Conservation (phyloP, 2,888 invertebrate genomes). For the Drosophila ezoana region DNA sequence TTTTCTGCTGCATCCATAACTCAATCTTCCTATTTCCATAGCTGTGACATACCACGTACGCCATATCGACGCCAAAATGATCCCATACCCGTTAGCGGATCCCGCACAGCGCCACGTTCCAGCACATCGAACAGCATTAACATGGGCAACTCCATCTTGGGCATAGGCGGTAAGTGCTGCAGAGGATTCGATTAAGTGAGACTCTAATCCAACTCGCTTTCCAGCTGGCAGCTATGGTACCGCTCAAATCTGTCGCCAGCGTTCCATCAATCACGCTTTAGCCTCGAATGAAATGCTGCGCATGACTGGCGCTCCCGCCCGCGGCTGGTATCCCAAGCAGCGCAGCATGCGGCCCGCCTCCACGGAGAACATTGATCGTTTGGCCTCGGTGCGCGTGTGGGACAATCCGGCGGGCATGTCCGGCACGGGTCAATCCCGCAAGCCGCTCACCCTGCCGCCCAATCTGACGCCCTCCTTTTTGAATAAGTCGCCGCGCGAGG, state of each 20-base stretch:
- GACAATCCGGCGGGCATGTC: constrained; percentile 83
- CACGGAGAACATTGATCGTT: constrained; percentile 93
- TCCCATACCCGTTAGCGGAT: constrained; percentile 82
- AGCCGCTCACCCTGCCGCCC: constrained; percentile 94
- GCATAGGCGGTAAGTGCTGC: constrained; percentile 77
- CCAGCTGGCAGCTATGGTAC: constrained; percentile 75
- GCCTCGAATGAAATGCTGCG: constrained; percentile 92
- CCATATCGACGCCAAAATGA: constrained; percentile 88
- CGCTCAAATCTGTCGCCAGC: constrained; percentile 85
- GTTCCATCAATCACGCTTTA: constrained; percentile 86
- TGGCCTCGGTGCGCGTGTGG: constrained; percentile 87
- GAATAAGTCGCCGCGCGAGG: constrained; percentile 94
- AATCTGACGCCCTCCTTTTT: constrained; percentile 95
- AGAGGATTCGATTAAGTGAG: too few relatives aligned
- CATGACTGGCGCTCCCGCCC: constrained; percentile 91
- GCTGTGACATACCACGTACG: constrained; percentile 92
- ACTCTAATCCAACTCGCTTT: not conserved
- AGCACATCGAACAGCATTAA: constrained; percentile 84
- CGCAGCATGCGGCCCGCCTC: constrained; percentile 91
- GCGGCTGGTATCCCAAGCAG: constrained; percentile 94
- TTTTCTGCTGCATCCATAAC: not conserved
- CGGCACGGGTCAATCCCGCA: constrained; percentile 87
- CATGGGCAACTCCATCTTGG: constrained; percentile 84
- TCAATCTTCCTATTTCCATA: constrained; percentile 31
- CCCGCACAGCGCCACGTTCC: constrained; percentile 87